Base-by-base conservation (phyloP, 2,888 invertebrate genomes). In the Mesorhabditis belari region DNA sequence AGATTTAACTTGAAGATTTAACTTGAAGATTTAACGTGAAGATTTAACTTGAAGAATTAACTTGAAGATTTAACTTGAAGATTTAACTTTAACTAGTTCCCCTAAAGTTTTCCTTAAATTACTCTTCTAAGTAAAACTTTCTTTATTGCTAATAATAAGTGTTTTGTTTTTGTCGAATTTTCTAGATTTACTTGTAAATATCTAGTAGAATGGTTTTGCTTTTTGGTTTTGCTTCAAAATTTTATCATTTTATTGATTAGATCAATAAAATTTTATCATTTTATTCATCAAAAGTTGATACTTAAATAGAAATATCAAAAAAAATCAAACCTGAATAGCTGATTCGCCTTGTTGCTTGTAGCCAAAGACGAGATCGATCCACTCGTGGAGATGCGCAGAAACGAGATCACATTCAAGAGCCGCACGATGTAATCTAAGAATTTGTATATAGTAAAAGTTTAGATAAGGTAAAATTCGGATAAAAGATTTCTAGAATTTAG, bases 311-410 rank as follows among this genome's bases (percentile, higher is more conserved):
- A 28, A 26, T 28, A 28, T 12, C 17, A 55, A 25, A 56, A 49
- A 9, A 60, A 5, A n/a, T 44, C 44, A n/a, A 44, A 67, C 69
- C 61, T 66, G 62, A 17, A 72, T 66, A 1, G 81, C 77, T 6
- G 71, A 63, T 28, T 77, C 74, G 59, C 81, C 93, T 78, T 91
- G 90, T 82, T 94, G 94, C 81, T 92, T 93, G 82, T 88, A 90
- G 0, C 98, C 98, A 84, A 98, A 98, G 77, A 98, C 93, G 65
- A 98, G 86, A 85, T 98, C 98, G 70, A 98, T 98, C 98, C 98
- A 98, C 84, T 96, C 90, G 84, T 98, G 94, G 65, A 98, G 86
- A 83, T 95, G 90, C 76, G 93, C 90, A 44, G 94, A 94, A 24
- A 98, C 96, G 83, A 88, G 92, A 85, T 98, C 96, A 75, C 91